Evolutionary conservation across 2,797 vertebrate species (phyloP).

Genomic region (Nothura maculosa): DNA sequence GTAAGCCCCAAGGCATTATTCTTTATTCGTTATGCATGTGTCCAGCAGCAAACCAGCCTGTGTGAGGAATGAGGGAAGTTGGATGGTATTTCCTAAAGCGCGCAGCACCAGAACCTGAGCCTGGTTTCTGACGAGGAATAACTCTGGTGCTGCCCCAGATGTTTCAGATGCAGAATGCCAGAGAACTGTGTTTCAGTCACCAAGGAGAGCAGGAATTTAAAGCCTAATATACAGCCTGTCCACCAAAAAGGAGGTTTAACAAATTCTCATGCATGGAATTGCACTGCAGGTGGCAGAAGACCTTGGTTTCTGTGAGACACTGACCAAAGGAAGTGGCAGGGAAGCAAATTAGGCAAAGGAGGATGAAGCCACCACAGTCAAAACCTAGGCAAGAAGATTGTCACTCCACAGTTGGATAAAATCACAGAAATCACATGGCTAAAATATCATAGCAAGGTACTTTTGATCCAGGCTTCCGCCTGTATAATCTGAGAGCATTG

Average conservation of each 20-base stretch:
- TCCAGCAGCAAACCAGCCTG: background rate
- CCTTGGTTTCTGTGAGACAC: background rate
- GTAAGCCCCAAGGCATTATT: background rate
- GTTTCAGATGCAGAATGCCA: fast-evolving
- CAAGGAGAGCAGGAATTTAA: background rate
- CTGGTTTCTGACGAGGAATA: background rate
- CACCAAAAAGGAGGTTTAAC: background rate
- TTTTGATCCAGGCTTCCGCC: fast-evolving
- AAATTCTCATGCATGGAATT: background rate
- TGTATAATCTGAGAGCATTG: background rate
- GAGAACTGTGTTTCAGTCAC: background rate
- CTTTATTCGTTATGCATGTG: background rate
- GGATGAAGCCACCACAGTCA: background rate
- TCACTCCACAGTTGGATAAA: background rate
- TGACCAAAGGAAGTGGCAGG: background rate
- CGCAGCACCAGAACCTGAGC: background rate
- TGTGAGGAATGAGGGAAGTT: background rate
- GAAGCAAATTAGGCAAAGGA: background rate
- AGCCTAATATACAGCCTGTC: fast-evolving
- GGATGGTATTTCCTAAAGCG: background rate
- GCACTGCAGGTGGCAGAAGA: background rate
- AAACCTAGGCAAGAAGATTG: background rate
- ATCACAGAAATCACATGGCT: background rate
- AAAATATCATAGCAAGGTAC: background rate
- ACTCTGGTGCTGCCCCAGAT: background rate